A percentile compares a stretch with the other conserved stretches of the same genome.
These are phyloP conservation scores for Pseudococcus jackbeardsleyi DNA, from an alignment of 2,888 invertebrate species.

Conservation along the genomic window DNA sequence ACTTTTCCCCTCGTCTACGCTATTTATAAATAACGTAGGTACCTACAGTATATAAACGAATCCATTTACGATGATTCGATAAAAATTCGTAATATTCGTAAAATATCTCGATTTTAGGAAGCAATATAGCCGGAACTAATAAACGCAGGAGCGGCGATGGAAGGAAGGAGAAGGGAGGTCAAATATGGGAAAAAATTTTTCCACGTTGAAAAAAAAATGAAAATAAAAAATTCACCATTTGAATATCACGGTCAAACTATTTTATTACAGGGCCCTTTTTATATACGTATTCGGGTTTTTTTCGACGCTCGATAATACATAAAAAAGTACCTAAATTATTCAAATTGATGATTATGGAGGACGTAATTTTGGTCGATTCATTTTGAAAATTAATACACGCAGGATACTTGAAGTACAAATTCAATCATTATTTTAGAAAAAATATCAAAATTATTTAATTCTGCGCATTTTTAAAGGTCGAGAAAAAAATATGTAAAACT, in stretches of 20 bases:
- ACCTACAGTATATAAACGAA: not conserved
- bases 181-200: slow-evolving; percentile 1
- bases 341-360: not conserved
- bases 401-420: not conserved
- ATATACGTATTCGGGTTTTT: not conserved
- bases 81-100: slow-evolving; percentile 29
- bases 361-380: not conserved
- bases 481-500: too few relatives aligned
- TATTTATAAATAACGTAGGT: not conserved
- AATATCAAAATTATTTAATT: not conserved
- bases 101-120: slow-evolving; percentile 22
- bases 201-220: not conserved
- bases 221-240: slow-evolving; percentile 8
- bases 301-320: not conserved
- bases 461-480: too few relatives aligned
- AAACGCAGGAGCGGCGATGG: not conserved
- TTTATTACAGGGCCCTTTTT: not conserved
- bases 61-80: not conserved
- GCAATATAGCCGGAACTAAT: slow-evolving; percentile 4
- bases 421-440: not conserved
- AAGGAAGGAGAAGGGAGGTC: not conserved
- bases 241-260: not conserved
- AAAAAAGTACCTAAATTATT: slow-evolving; percentile 17
- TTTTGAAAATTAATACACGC: not conserved
- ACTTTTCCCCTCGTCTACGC: not conserved